These are phyloP conservation scores for Spilogale gracilis DNA, from an alignment of 2,113 vertebrate genomes.

Conservation along the genomic window DNA sequence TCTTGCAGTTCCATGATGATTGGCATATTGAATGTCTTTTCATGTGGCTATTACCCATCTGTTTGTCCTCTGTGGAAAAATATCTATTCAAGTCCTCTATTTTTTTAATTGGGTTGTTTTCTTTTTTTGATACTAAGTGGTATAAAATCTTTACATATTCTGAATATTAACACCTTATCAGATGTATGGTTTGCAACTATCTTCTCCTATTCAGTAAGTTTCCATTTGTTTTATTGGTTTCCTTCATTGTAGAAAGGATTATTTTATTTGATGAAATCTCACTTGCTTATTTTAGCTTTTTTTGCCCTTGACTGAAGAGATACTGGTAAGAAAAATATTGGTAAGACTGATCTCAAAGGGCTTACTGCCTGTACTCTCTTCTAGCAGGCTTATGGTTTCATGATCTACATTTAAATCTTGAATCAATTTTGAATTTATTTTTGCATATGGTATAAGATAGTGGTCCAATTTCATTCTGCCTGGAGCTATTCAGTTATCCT, in stretches of 20 bases:
- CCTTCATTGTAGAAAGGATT: not conserved
- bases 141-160: not conserved
- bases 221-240: not conserved
- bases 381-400: not conserved
- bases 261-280: not conserved
- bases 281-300: not conserved
- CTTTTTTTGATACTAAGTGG: not conserved
- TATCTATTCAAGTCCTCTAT: not conserved
- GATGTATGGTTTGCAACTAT: not conserved
- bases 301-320: not conserved
- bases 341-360: not conserved
- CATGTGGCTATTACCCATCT: not conserved
- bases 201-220: not conserved
- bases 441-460: not conserved
- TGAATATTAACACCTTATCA: not conserved
- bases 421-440: not conserved
- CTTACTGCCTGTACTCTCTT: not conserved
- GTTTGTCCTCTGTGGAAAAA: not conserved
- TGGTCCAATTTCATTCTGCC: not conserved
- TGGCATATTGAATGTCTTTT: not conserved
- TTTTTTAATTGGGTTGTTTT: not conserved
- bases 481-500: not conserved
- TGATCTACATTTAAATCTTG: not conserved
- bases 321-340: not conserved
- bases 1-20: not conserved